Percentiles rank a stretch among this genome's conserved stretches.
These are phyloP conservation scores for Diadumene lineata DNA, from an alignment of 92 coral and sea anemone species.

Conservation along the genomic window DNA sequence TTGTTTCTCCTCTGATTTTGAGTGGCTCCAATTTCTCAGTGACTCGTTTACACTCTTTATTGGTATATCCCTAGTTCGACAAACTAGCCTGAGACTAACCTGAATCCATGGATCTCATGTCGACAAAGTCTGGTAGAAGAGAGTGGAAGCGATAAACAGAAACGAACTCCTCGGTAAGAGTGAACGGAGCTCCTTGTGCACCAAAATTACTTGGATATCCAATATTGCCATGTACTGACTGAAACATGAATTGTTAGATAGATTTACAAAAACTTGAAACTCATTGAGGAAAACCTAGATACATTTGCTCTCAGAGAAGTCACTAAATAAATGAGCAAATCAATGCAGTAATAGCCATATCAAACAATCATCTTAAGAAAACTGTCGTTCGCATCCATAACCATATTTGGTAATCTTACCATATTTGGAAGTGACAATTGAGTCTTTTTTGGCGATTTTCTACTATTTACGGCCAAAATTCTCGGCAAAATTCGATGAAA, in stretches of 20 bases:
- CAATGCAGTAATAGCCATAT: too few relatives aligned
- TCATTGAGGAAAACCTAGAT: too few relatives aligned
- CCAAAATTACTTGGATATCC: conserved; percentile 54
- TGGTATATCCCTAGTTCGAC: neutral
- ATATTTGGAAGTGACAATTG: too few relatives aligned
- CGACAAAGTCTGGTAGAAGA: conserved; percentile 61
- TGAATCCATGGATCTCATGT: conserved; percentile 46
- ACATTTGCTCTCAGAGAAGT: too few relatives aligned
- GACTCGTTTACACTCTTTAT: neutral
- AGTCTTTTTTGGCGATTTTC: too few relatives aligned
- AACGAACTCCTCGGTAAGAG: conserved; percentile 79
- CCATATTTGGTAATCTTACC: too few relatives aligned
- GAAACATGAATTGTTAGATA: neutral
- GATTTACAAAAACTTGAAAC: neutral
- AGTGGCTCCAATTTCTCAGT: neutral
- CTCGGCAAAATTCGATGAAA: too few relatives aligned
- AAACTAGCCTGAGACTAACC: conserved; percentile 20
- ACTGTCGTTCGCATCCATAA: too few relatives aligned
- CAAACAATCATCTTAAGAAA: too few relatives aligned
- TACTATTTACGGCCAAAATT: too few relatives aligned
- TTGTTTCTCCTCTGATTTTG: neutral
- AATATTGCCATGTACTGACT: conserved; percentile 47
- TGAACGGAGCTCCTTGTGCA: conserved; percentile 57
- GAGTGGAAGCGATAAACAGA: conserved; percentile 84
- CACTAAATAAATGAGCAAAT: too few relatives aligned